Percentiles rank a stretch among this genome's conserved stretches.
These are phyloP conservation scores for Ephydatia muelleri DNA, from an alignment of 37 sponge, comb jelly and placozoan genomes.

Conservation along the genomic window DNA sequence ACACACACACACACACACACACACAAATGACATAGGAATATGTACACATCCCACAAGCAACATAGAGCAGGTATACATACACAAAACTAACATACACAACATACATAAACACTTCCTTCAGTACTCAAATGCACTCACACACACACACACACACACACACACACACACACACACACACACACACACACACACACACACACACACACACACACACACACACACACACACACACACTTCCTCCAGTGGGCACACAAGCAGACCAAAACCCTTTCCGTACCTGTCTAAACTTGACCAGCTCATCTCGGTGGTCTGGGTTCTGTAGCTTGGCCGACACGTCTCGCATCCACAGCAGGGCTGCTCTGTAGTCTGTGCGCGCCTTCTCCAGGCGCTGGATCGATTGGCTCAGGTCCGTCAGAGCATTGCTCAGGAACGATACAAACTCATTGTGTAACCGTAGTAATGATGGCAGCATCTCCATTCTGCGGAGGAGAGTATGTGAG, in stretches of 20 bases:
- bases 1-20: not conserved
- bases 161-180: constrained; percentile 33
- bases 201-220: not conserved
- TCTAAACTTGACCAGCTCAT: constrained; percentile 77
- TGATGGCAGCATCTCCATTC: constrained; percentile 23
- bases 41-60: too few relatives aligned
- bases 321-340: constrained; percentile 82
- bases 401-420: constrained; percentile 59
- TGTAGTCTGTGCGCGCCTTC: constrained; percentile 77
- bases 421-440: constrained; percentile 33
- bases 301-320: constrained; percentile 73
- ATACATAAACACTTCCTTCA: too few relatives aligned
- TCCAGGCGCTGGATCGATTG: constrained; percentile 67
- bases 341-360: constrained; percentile 93
- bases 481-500: constrained; percentile 22
- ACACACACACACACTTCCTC: constrained; percentile 17
- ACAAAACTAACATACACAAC: not conserved
- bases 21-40: too few relatives aligned
- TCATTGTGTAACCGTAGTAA: constrained; percentile 56
- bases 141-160: constrained; percentile 19
- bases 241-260: not conserved
- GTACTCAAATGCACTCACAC: not conserved
- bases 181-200: constrained; percentile 23
- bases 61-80: too few relatives aligned
- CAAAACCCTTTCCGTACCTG: constrained; percentile 43